Evolutionary conservation across 2,797 vertebrate genomes (phyloP), one percentile per base, ranked within the genome.

Genomic region (Pipistrellus pipistrellus): DNA sequence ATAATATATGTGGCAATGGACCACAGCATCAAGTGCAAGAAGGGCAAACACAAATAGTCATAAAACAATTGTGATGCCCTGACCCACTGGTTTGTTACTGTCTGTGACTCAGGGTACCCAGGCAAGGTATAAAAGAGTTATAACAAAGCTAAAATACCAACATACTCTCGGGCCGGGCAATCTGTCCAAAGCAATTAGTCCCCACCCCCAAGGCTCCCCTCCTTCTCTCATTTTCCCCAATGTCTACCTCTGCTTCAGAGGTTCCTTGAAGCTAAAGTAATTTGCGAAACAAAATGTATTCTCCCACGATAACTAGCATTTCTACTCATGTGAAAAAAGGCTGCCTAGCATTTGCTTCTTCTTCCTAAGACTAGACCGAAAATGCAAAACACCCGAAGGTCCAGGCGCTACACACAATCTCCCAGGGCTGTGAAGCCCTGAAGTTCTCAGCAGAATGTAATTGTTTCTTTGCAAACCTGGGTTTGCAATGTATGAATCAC

Each of bases 121-220:
- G 66, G n/a, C 32, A 81, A 41, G 4, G n/a, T 88, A 86, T 80
- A 86, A 88, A 93, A 66, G 4, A 53, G 48, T 41, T 91, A 81
- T 46, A 69, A 75, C 57, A 57, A 85, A 94, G 78, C 44, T 69
- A 64, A 88, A 48, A 72, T 87, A 35, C 76, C 53, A 72, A 27
- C 38, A 35, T 57, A n/a, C 51, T 69, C 38, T 51, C 27, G 73
- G 41, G 41, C 23, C 57, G 7, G 66, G 32, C n/a, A 46, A 51
- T 71, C 64, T 77, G 38, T 84, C 80, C 35, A 86, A 69, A 44
- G 72, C 69, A 83, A 53, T 84, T 18, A 48, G 75, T 27, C 3
- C 4, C 21, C 11, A 64, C 30, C 14, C 8, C 32, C 12, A 18
- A n/a, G 57, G 0, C 5, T 14, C 27, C 35, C n/a, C 0, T 27